Conservation (phyloP, 2,888 invertebrate species). For the Cybosia mesomella region DNA sequence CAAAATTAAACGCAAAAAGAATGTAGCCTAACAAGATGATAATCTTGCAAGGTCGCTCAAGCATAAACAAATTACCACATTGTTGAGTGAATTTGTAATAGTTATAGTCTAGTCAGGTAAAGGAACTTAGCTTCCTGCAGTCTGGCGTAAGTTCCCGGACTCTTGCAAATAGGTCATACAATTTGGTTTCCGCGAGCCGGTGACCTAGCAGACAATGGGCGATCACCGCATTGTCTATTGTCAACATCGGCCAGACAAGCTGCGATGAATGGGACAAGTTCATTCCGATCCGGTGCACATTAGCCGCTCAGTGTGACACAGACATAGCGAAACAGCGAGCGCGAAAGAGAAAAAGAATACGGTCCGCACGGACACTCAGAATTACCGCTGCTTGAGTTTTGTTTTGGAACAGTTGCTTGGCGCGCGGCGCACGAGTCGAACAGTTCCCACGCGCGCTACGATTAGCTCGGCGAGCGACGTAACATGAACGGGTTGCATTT, state of each 20-base stretch:
- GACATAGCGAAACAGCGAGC: constrained; percentile 53
- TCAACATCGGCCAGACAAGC: constrained; percentile 67
- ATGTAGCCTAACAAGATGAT: background rate
- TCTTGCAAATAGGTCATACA: constrained; percentile 68
- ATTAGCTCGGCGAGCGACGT: constrained; percentile 52
- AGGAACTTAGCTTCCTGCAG: constrained; percentile 57
- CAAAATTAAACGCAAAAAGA: constrained; percentile 1
- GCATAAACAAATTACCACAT: constrained; percentile 30
- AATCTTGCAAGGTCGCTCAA: constrained; percentile 39
- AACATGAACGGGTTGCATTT: constrained; percentile 76
- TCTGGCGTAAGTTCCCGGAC: constrained; percentile 65
- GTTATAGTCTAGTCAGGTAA: constrained; percentile 43
- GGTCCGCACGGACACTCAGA: constrained; percentile 71
- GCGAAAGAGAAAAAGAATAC: constrained; percentile 55
- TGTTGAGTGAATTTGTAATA: constrained; percentile 37
- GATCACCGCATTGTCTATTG: constrained; percentile 77
- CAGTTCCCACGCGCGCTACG: constrained; percentile 56
- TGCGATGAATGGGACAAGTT: constrained; percentile 82
- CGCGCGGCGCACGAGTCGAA: constrained; percentile 76
- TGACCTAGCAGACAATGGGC: constrained; percentile 74
- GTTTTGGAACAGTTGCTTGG: constrained; percentile 76
- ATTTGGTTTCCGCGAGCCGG: constrained; percentile 68
- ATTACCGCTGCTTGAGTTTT: constrained; percentile 80
- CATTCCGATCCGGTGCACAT: constrained; percentile 71
- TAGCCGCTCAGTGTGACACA: constrained; percentile 60